Conservation (phyloP, 1,140 invertebrate genomes). For the Campoletis sonorensis region DNA sequence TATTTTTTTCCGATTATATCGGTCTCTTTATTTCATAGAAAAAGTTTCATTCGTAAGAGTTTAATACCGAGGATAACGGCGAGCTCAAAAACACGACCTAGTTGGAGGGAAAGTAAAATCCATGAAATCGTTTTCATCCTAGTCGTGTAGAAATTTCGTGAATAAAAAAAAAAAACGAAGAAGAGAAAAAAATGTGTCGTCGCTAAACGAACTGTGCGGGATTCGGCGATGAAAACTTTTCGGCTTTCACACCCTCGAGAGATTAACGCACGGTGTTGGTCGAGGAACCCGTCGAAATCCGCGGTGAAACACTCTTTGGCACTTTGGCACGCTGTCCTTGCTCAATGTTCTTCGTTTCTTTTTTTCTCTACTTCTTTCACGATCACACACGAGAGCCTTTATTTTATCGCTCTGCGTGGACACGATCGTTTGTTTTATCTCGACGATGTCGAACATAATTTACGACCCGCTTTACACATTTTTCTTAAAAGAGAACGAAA, state of each 20-base stretch:
- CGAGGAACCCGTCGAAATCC: slow-evolving; percentile 53
- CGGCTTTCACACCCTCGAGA: slow-evolving; percentile 53
- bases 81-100: background rate
- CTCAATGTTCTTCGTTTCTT: slow-evolving; percentile 29
- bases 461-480: background rate
- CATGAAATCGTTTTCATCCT: slow-evolving; percentile 1
- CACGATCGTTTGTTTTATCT: slow-evolving; percentile 17
- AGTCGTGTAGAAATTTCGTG: background rate
- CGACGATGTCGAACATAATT: background rate
- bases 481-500: background rate
- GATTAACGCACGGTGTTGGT: slow-evolving; percentile 73
- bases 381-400: slow-evolving; percentile 29
- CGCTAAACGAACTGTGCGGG: background rate
- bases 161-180: background rate
- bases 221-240: slow-evolving; percentile 29
- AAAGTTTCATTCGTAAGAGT: too few relatives aligned
- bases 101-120: background rate
- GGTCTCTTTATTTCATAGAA: too few relatives aligned
- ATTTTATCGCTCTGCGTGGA: slow-evolving; percentile 39
- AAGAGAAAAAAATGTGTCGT: slow-evolving; percentile 10
- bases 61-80: too few relatives aligned
- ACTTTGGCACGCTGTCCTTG: slow-evolving; percentile 65
- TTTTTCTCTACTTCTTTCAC: slow-evolving; percentile 37
- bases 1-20: too few relatives aligned
- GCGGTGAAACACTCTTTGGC: slow-evolving; percentile 69